Conservation (phyloP, 2,113 vertebrate species). For the Oreotrochilus melanogaster region DNA sequence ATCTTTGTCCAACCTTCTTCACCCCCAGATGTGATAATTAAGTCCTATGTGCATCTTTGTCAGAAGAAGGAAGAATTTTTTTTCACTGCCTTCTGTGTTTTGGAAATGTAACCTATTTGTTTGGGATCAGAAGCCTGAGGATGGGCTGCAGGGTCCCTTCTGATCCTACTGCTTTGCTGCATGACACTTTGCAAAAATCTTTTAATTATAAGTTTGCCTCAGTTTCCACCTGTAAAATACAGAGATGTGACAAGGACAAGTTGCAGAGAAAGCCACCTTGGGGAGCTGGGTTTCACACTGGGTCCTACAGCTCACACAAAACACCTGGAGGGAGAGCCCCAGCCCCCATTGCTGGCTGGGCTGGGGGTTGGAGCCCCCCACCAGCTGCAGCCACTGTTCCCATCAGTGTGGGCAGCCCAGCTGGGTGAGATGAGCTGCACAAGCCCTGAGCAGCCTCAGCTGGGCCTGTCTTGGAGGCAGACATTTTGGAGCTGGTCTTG, state of each 20-base stretch:
- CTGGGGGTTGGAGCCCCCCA: background rate
- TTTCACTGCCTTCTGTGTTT: background rate
- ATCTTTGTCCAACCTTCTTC: background rate
- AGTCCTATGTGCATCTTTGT: background rate
- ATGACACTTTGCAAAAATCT: background rate
- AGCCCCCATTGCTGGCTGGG: background rate
- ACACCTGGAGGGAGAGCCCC: background rate
- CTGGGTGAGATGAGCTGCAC: background rate
- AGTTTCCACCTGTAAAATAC: background rate
- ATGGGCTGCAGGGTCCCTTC: background rate
- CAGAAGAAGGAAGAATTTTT: background rate
- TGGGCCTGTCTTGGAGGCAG: background rate
- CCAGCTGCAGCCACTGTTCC: background rate
- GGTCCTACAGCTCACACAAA: background rate
- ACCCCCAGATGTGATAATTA: background rate
- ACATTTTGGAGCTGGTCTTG: background rate
- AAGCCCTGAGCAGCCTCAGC: background rate
- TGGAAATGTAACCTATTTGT: background rate
- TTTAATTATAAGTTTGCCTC: background rate
- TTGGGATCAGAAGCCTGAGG: background rate
- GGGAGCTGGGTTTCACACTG: background rate
- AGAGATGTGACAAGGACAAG: background rate
- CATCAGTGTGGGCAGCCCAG: background rate
- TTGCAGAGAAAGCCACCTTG: background rate
- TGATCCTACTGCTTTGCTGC: background rate